phyloP scores from a whole-genome alignment of 2,113 vertebrate species.

The Hippocampus comes region DNA sequence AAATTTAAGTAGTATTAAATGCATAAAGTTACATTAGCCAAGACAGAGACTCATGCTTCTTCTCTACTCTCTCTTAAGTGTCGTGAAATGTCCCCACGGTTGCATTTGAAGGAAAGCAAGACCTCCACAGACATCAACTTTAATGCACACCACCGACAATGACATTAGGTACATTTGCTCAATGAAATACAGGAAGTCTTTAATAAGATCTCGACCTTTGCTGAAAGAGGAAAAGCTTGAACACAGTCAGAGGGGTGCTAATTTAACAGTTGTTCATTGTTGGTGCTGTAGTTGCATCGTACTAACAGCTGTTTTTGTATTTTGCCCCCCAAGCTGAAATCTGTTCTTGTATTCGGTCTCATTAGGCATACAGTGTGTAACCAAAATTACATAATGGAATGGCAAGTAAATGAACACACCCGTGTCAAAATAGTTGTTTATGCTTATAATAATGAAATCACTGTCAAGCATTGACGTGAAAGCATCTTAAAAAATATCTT shows the following conservation, averaged over 20 bases:
- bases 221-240: neutral
- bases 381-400: neutral
- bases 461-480: no score
- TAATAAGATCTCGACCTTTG: neutral
- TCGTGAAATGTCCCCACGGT: neutral
- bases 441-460: no score
- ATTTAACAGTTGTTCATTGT: neutral
- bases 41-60: slow-evolving; percentile 1
- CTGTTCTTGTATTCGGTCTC: neutral
- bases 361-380: neutral
- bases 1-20: neutral
- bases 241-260: neutral
- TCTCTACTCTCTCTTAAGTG: neutral
- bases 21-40: neutral
- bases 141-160: neutral
- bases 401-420: no score
- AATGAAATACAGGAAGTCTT: neutral
- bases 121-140: neutral
- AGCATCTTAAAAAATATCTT: no score
- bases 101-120: neutral
- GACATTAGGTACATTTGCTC: neutral
- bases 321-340: neutral
- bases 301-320: neutral
- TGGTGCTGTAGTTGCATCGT: neutral
- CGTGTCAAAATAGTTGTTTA: no score